Conservation (phyloP, 2,797 vertebrate species). For the Sphaeramia orbicularis region DNA sequence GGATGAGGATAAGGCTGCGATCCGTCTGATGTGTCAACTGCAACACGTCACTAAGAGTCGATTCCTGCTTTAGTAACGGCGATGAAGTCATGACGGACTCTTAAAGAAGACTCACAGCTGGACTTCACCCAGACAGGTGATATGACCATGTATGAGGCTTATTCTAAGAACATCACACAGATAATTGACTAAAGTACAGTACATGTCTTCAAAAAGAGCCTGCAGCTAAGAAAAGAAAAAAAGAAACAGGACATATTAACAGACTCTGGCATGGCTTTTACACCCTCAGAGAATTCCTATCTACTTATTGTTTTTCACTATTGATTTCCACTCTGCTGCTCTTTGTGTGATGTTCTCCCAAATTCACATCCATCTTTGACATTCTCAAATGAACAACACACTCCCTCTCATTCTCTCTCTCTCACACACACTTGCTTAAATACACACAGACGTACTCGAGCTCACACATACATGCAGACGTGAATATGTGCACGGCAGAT, state of each 20-base stretch:
- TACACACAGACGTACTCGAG: constrained; percentile 17
- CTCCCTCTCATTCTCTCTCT: constrained; percentile 35
- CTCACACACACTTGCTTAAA: constrained; percentile 13
- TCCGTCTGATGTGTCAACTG: constrained; percentile 47
- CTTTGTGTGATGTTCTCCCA: constrained; percentile 53
- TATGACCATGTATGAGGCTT: neutral
- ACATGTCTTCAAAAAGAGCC: constrained; percentile 28
- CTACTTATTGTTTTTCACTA: constrained; percentile 61
- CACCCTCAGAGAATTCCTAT: constrained; percentile 54
- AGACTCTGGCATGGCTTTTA: constrained; percentile 33
- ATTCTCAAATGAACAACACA: constrained; percentile 38
- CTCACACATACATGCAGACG: constrained; percentile 5
- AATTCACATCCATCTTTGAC: constrained; percentile 53
- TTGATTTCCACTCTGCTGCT: constrained; percentile 58
- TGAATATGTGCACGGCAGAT: constrained; percentile 52
- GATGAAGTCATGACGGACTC: constrained; percentile 62
- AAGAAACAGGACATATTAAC: constrained; percentile 12
- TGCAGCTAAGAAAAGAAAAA: constrained; percentile 13
- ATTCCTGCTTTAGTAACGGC: constrained; percentile 45
- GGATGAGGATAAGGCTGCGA: constrained; percentile 66
- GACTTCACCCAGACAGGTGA: constrained; percentile 9
- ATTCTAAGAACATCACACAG: constrained; percentile 20
- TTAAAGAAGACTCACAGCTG: constrained; percentile 21
- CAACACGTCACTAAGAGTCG: constrained; percentile 35
- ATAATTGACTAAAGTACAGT: constrained; percentile 23